A percentile compares a stretch with the other conserved stretches of the same genome.
Evolutionary conservation across 2,113 vertebrate genomes (phyloP).

Genomic region (Hypanus sabinus): DNA sequence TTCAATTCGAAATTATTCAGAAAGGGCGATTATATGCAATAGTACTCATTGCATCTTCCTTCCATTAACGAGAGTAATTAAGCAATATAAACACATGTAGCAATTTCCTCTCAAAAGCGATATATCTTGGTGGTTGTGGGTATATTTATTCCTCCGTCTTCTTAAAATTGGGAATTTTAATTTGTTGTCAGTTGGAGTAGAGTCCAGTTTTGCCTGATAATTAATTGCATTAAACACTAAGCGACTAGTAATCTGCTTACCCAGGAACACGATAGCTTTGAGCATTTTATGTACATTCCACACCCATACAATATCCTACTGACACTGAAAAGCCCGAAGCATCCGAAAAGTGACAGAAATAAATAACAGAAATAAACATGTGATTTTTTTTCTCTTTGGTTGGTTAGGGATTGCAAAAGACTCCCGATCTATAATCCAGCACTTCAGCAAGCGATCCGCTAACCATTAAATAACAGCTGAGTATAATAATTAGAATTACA

Average conservation of each 20-base stretch:
- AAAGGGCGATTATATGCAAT: not conserved
- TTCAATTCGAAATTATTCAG: not conserved
- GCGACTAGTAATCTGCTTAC: not conserved
- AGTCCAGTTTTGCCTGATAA: not conserved
- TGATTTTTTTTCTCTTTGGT: not conserved
- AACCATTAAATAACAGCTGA: not conserved
- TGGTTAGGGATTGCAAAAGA: not conserved
- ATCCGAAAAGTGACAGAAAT: not conserved
- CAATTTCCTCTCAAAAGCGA: not conserved
- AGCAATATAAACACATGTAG: not conserved
- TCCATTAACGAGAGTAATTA: not conserved
- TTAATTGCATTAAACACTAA: not conserved
- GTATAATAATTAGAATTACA: not conserved
- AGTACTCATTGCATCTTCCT: not conserved
- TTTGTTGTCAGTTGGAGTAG: not conserved
- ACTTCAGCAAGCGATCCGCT: not conserved
- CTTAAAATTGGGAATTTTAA: not conserved
- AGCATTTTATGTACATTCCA: not conserved
- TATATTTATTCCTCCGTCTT: not conserved
- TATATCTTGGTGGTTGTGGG: not conserved
- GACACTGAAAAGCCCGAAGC: not conserved
- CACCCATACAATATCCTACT: not conserved
- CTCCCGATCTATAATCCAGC: not conserved
- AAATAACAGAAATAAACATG: not conserved
- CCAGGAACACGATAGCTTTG: not conserved